Conservation (phyloP, 2,113 vertebrate species). For the Syrmaticus mikado region DNA sequence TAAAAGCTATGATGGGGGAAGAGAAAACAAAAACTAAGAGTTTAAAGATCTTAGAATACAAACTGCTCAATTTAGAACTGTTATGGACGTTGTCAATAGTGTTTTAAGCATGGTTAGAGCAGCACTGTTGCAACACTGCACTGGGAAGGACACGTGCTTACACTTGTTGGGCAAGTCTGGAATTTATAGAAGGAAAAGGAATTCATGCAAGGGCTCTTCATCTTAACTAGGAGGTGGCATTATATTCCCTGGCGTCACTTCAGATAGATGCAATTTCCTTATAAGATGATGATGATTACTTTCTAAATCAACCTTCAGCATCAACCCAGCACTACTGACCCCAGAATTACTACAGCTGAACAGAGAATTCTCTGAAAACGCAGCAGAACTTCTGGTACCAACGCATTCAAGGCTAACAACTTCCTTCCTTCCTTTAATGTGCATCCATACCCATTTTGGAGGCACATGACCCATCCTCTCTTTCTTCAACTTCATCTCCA, state of each 20-base stretch:
- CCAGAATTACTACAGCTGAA: background rate
- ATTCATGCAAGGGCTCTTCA: background rate
- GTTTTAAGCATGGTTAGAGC: background rate
- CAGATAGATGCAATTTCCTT: background rate
- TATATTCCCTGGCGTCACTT: background rate
- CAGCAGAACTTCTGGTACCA: background rate
- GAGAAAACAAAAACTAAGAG: background rate
- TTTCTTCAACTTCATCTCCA: background rate
- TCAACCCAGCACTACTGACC: background rate
- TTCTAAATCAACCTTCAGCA: background rate
- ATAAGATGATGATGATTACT: background rate
- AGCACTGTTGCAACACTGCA: background rate
- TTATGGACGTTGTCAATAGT: background rate
- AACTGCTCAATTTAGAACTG: background rate
- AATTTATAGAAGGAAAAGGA: background rate
- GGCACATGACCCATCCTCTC: background rate
- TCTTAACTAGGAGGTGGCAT: background rate
- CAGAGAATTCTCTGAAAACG: background rate
- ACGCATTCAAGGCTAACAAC: fast-evolving
- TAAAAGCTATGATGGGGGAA: background rate
- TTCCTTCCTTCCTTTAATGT: background rate
- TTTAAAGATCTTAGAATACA: background rate
- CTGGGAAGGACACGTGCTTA: background rate
- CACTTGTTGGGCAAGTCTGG: background rate
- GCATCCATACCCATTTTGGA: background rate